phyloP scores from a whole-genome alignment of 2,113 vertebrate species.

The Rhinichthys klamathensis region DNA sequence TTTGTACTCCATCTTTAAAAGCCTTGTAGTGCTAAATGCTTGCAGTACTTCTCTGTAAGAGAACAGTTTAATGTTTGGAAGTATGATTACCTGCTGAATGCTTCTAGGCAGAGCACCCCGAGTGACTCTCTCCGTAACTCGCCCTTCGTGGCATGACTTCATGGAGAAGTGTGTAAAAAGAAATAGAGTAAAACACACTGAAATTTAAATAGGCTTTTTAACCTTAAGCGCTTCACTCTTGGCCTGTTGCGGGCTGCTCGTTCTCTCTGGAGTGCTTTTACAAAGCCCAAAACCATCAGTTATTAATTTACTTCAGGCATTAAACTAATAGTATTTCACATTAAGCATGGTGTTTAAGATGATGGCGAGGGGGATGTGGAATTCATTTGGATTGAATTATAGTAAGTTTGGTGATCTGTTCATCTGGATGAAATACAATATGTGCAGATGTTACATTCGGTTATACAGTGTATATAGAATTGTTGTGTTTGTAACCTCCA shows the following conservation, averaged over 20 bases:
- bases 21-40: not conserved
- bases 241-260: slow-evolving; percentile 67
- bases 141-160: not conserved
- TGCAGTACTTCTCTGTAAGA: not conserved
- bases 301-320: slow-evolving; percentile 73
- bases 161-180: slow-evolving; percentile 51
- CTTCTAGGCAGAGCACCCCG: slow-evolving; percentile 4
- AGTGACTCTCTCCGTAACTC: not conserved
- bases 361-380: slow-evolving; percentile 31
- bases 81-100: slow-evolving; percentile 33
- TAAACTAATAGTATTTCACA: slow-evolving; percentile 61
- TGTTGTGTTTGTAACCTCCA: not conserved
- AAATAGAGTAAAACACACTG: slow-evolving; percentile 61
- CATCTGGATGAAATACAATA: slow-evolving; percentile 2
- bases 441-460: not conserved
- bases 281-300: slow-evolving; percentile 72
- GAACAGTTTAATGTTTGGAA: not conserved
- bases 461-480: not conserved
- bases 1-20: not conserved
- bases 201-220: slow-evolving; percentile 81
- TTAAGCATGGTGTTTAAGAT: slow-evolving; percentile 57
- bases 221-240: slow-evolving; percentile 74
- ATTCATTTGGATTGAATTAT: slow-evolving; percentile 29
- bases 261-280: slow-evolving; percentile 72
- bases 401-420: not conserved